Base-by-base conservation (phyloP, 2,888 invertebrate genomes). In the Ennomos erosarius region DNA sequence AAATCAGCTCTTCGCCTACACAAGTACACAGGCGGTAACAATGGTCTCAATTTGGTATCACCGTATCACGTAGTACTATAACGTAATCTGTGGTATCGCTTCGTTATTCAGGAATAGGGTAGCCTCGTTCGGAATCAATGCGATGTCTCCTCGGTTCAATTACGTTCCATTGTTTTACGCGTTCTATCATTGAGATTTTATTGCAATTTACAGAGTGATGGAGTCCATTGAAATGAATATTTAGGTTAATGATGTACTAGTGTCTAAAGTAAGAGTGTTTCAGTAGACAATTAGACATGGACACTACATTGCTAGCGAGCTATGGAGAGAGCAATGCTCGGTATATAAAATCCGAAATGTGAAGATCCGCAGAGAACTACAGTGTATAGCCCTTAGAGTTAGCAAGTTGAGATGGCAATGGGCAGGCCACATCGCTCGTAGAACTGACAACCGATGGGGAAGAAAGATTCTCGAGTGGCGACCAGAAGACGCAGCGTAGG, bases 81-180 rank as follows among this genome's bases (percentile, higher is more conserved):
- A 49, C 45, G 45, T 50, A 49, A 46, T 49, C 60, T 40, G 35
- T 49, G 45, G 56, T 9, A 36, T 54, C 40, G 9, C 55, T 26
- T 62, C 43, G 49, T 47, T 51, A 59, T 63, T 69, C 60, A 46
- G 47, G 40, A 16, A 42, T 13, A 45, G 13, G 26, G 42, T 36
- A 16, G 10, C 33, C 36, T 55, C 62, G 58, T 67, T 67, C 39
- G 47, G 49, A 59, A 68, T 59, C 43, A 55, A 65, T 53, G 43
- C 49, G 55, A 64, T 65, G 64, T 63, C 56, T 65, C 67, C 62
- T 57, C 65, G 68, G 68, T 73, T 70, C 69, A 73, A 71, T 75
- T 75, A 60, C 39, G 55, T 64, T 68, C 55, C 50, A 68, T 59
- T 61, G 67, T 65, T 67, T 64, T 55, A 39, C 46, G 58, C 44